Evolutionary conservation across 2,888 invertebrate species (phyloP).

Genomic region (Eupithecia centaureata): DNA sequence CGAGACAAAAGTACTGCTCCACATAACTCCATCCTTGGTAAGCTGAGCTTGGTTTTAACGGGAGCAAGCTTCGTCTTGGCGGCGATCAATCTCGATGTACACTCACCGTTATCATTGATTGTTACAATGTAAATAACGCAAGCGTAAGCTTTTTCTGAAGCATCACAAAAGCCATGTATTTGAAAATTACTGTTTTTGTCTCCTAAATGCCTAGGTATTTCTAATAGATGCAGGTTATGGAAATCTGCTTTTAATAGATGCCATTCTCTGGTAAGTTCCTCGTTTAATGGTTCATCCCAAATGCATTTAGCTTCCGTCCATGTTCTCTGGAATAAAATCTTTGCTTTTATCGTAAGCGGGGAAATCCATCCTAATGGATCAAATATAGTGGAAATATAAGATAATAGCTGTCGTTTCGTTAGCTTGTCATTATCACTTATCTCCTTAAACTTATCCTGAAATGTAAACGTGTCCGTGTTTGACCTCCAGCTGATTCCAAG

Average conservation of each 20-base stretch:
- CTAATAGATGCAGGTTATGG: neutral
- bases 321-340: no score
- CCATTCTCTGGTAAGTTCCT: no score
- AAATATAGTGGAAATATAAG: no score
- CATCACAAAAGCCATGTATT: neutral
- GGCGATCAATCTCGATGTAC: neutral
- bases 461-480: no score
- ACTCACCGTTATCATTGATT: neutral
- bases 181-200: neutral
- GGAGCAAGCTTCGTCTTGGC: neutral
- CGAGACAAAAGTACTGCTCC: neutral
- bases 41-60: neutral
- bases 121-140: no score
- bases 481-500: no score
- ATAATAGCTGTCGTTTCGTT: no score
- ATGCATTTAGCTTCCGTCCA: neutral
- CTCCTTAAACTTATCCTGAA: no score
- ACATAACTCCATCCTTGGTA: neutral
- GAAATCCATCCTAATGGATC: no score
- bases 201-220: neutral
- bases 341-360: no score
- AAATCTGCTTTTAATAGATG: neutral
- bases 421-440: no score
- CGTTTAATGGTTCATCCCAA: neutral
- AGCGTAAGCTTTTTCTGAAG: neutral